A percentile compares a stretch with the other conserved stretches of the same genome.
Conservation (phyloP, 2,113 vertebrate genomes). For the Hoplias malabaricus region DNA sequence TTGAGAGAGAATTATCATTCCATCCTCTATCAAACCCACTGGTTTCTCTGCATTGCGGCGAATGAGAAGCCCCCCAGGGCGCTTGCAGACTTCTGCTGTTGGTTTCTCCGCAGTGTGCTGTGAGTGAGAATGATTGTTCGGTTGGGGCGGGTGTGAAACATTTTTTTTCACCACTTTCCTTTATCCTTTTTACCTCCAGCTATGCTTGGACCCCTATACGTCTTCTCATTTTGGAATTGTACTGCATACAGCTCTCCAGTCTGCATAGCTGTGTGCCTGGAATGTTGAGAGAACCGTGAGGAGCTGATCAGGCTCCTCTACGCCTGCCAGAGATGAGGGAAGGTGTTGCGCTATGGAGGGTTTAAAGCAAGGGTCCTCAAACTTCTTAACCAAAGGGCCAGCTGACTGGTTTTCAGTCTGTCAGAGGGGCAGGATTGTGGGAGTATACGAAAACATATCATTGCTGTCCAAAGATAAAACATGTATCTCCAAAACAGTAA, state of each 20-base stretch:
- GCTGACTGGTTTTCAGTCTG: too few relatives aligned
- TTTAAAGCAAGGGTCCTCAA: too few relatives aligned
- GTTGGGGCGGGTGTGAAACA: not conserved
- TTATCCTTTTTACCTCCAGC: conserved; percentile 4
- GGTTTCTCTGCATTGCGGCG: conserved; percentile 3
- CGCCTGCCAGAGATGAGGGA: not conserved
- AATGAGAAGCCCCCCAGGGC: conserved; percentile 1
- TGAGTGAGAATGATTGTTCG: conserved; percentile 29
- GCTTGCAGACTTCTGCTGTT: not conserved
- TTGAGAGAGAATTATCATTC: conserved; percentile 4
- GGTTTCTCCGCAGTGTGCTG: conserved; percentile 34
- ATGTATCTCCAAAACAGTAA: too few relatives aligned
- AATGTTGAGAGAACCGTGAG: conserved; percentile 53
- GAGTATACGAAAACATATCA: too few relatives aligned
- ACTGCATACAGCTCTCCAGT: conserved; percentile 3
- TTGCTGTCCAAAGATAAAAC: too few relatives aligned
- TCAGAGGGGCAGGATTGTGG: too few relatives aligned
- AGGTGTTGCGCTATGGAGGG: not conserved
- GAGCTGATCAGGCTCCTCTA: not conserved
- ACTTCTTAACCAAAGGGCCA: too few relatives aligned
- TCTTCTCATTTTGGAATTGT: conserved; percentile 8
- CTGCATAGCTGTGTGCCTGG: conserved; percentile 48
- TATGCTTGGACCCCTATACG: conserved; percentile 2
- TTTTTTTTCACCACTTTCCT: not conserved
- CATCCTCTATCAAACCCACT: not conserved